Base-by-base conservation (phyloP, 2,797 vertebrate genomes). In the Cirrhinus mrigala region DNA sequence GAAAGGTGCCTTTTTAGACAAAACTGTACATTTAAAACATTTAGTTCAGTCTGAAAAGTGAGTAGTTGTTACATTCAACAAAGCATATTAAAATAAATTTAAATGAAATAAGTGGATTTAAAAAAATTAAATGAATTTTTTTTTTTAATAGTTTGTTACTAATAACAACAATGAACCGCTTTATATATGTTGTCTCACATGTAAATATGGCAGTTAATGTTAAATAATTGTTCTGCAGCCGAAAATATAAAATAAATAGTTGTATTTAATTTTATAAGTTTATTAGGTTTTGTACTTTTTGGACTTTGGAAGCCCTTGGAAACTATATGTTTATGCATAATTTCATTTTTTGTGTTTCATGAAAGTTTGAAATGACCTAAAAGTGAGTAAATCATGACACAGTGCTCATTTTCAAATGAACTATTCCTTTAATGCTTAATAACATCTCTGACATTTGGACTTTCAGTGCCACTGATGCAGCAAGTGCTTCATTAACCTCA, bases 401-500 rank as follows among this genome's bases (percentile, higher is more conserved):
- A 46, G 12, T 1, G 6, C 6, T 48, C 3, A 48, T 52, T 37
- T 76, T 54, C 6, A 6, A 3, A 22, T 12, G 5, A 33, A 54
- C 18, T 8, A 2, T 37, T 6, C 20, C 20, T 76, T 76, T 56
- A 37, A 77, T 58, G 20, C 52, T 75, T 33, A 29, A 77, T 40
- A 54, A 76, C 20, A 77, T 64, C 6, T 76, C 27, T 74, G 27
- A 29, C 29, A 76, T 77, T 75, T 46, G 24, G 16, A 29, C 20
- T 22, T 71, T 54, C 68, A 44, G 24, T 33, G 22, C 50, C 52
- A 50, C 46, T 50, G 37, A 52, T 54, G 50, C 62, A 29, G 24
- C 27, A 22, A 9, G 37, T 20, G 54, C 40, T 64, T 62, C 60
- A 50, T 74, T 62, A 75, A 44, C 82, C 74, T 62, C n/a, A 37